A percentile compares a stretch with the other conserved stretches of the same genome.
These are phyloP conservation scores for Cremastobaeus sp. DNA, from an alignment of 2,888 invertebrate species.

Conservation along the genomic window DNA sequence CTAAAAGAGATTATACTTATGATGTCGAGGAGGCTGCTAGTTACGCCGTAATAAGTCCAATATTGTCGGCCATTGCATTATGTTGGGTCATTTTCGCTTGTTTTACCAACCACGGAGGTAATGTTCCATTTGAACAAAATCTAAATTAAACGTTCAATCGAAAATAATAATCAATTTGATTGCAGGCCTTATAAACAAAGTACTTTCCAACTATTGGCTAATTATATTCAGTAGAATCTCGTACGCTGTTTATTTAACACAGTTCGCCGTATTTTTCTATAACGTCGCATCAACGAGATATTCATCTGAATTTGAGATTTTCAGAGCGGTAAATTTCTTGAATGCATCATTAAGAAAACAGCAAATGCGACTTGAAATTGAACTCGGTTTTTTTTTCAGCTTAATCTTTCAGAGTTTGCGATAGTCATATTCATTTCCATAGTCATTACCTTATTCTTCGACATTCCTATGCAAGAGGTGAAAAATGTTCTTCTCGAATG, in stretches of 20 bases:
- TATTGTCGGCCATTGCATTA: constrained; percentile 82
- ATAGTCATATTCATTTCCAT: constrained; percentile 80
- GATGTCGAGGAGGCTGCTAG: constrained; percentile 82
- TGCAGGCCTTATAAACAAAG: constrained; percentile 79
- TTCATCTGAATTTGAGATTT: constrained; percentile 81
- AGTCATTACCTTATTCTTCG: constrained; percentile 82
- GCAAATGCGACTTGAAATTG: too few species aligned
- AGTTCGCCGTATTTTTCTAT: constrained; percentile 84
- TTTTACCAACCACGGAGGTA: constrained; percentile 80
- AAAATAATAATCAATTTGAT: constrained; percentile 18
- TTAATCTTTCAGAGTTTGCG: constrained; percentile 81
- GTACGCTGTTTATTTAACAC: constrained; percentile 83
- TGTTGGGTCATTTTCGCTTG: constrained; percentile 84
- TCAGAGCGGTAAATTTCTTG: constrained; percentile 79
- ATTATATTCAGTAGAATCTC: constrained; percentile 83
- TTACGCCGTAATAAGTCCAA: constrained; percentile 83
- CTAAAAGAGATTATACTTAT: constrained; percentile 82
- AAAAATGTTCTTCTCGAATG: constrained; percentile 77
- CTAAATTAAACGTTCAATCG: constrained; percentile 8
- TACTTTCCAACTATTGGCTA: constrained; percentile 81
- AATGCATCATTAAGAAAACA: constrained; percentile 13
- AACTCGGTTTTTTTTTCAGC: constrained; percentile 79
- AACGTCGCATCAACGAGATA: constrained; percentile 82
- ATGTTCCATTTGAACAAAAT: not conserved
- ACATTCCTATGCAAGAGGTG: constrained; percentile 83